Base-by-base conservation (phyloP, 2,888 invertebrate genomes). In the Eupelmus urozonus region DNA sequence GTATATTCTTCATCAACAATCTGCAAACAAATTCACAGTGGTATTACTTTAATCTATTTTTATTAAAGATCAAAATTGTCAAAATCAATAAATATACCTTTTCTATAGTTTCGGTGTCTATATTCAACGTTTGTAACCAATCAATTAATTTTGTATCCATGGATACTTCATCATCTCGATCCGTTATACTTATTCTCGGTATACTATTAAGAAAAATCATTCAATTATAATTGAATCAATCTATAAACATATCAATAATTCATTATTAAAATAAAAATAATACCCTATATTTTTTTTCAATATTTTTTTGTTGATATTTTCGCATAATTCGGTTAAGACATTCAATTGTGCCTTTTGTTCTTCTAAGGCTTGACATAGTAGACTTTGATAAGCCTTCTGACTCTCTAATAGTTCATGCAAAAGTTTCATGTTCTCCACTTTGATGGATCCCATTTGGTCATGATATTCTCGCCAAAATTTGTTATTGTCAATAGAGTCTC, bases 1-100 rank as follows among this genome's bases (percentile, higher is more conserved):
- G 94, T 93, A 88, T 95, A 98, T 81, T 95, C 94, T 88, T 97
- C 96, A 27, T 91, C 90, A 1, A 94, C 88, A 83, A 97, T 91
- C 92, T 92, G 87, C 59, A 80, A 79, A 82, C 16, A 73, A 60
- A 55, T 25, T 23, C n/a, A 71, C 16, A 53, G 4, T 53, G 5
- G 16, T 45, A 45, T 70, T 53, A 34, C 5, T 16, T 16, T 5
- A 20, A 69, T 57, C 55, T 40, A 57, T 25, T 67, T 55, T 34
- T 34, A 25, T 55, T 40, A 25, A 18, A n/a, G 9, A 13, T 49
- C 9, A 45, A 20, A 18, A 66, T 11, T 53, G 40, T 55, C 11
- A 1, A n/a, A 25, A 9, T 45, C 16, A 67, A 76, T 34, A 13
- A 66, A 16, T 49, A 34, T 84, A 93, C 93, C 85, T 92, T 93